A percentile compares a stretch with the other conserved stretches of the same genome.
Evolutionary conservation across 2,113 vertebrate species (phyloP).

Genomic region (Phyllopteryx taeniolatus): DNA sequence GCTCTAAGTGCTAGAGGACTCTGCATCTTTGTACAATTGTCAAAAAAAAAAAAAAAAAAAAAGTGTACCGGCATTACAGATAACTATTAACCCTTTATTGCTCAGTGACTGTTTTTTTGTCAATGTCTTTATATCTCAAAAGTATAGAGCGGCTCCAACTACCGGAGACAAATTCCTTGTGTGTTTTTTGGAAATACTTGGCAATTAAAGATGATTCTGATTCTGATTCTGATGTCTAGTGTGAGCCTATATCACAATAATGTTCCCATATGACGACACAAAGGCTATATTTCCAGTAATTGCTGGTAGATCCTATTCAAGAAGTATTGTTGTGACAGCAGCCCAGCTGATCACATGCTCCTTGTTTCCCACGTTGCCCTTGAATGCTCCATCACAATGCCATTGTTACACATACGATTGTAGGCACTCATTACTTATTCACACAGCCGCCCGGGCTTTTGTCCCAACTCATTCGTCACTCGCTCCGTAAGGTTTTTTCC

Average conservation of each 20-base stretch:
- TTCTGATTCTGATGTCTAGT: not conserved
- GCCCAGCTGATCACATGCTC: constrained; percentile 57
- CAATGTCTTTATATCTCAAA: too few species aligned
- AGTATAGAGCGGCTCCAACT: too few species aligned
- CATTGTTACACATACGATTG: constrained; percentile 72
- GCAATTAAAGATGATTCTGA: too few species aligned
- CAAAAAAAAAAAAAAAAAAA: too few species aligned
- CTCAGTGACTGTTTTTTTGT: too few species aligned
- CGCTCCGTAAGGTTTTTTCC: constrained; percentile 56
- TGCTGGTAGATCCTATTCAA: constrained; percentile 39
- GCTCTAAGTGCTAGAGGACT: too few species aligned
- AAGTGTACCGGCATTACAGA: too few species aligned
- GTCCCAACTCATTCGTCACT: constrained; percentile 65
- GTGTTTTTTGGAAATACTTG: too few species aligned
- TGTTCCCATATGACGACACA: constrained; percentile 43
- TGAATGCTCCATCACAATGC: constrained; percentile 61
- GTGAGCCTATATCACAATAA: constrained; percentile 4
- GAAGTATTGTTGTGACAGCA: constrained; percentile 47
- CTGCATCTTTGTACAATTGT: too few species aligned
- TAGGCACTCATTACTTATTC: constrained; percentile 67
- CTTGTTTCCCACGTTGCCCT: constrained; percentile 54
- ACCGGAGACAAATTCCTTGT: too few species aligned
- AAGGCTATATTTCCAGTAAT: constrained; percentile 45
- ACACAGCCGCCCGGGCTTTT: constrained; percentile 65
- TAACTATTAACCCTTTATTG: too few species aligned